Conservation (phyloP, 2,113 vertebrate species). For the Nyctereutes procyonoides region DNA sequence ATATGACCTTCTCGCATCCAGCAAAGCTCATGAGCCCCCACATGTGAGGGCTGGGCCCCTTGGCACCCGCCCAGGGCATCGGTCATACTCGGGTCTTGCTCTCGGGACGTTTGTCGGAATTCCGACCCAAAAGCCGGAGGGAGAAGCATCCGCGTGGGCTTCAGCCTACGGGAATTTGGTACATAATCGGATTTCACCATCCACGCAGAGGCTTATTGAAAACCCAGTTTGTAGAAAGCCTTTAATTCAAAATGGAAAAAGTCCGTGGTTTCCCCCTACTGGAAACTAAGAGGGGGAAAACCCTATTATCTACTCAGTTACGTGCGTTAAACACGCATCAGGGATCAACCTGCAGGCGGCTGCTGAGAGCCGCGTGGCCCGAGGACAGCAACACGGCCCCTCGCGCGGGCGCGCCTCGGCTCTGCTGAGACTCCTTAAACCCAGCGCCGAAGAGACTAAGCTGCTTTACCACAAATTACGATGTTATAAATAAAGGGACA, state of each 20-base stretch:
- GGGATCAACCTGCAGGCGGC: slow-evolving; percentile 76
- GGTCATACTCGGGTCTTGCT: not conserved
- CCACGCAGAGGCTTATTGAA: slow-evolving; percentile 60
- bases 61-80: too few relatives aligned
- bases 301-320: slow-evolving; percentile 79
- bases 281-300: slow-evolving; percentile 63
- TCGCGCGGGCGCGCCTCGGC: slow-evolving; percentile 25
- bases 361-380: slow-evolving; percentile 4
- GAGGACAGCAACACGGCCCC: slow-evolving; percentile 6
- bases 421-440: slow-evolving; percentile 66
- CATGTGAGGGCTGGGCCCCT: too few relatives aligned
- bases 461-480: slow-evolving; percentile 67
- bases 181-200: slow-evolving; percentile 60
- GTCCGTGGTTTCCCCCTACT: slow-evolving; percentile 64
- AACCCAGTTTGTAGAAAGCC: slow-evolving; percentile 70
- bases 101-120: not conserved
- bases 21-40: not conserved
- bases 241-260: slow-evolving; percentile 77
- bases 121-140: not conserved
- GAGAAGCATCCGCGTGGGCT: not conserved
- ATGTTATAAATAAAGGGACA: slow-evolving; percentile 70
- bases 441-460: slow-evolving; percentile 59
- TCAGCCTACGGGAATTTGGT: slow-evolving; percentile 12
- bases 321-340: slow-evolving; percentile 79
- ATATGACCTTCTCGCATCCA: not conserved